phyloP scores from a whole-genome alignment of 2,888 invertebrate species.

The Caprella mutica region DNA sequence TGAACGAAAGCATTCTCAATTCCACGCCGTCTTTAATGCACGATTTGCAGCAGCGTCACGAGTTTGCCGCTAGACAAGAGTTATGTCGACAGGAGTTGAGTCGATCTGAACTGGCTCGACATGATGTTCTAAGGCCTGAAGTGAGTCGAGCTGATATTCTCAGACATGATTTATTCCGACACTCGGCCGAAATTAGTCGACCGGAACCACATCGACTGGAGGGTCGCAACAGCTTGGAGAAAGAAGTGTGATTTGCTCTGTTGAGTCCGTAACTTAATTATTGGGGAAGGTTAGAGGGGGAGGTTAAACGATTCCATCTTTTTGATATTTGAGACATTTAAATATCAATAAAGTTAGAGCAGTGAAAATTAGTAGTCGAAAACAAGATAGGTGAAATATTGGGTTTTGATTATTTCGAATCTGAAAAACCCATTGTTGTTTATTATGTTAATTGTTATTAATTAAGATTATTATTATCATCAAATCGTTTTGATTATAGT shows the following conservation, averaged over 20 bases:
- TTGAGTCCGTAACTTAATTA: not conserved
- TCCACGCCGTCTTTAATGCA: conserved; percentile 25
- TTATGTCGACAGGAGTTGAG: conserved; percentile 6
- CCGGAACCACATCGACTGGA: conserved; percentile 27
- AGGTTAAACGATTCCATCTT: no score
- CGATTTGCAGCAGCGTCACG: conserved; percentile 15
- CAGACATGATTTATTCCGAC: conserved; percentile 22
- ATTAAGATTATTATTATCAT: not conserved
- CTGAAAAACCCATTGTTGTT: not conserved
- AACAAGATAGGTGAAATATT: no score
- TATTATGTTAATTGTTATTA: not conserved
- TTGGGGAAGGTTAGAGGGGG: no score
- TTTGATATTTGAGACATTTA: no score
- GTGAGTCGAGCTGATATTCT: conserved; percentile 28
- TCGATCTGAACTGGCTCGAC: conserved; percentile 18
- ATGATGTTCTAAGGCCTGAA: conserved; percentile 26
- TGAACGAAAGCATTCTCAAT: conserved; percentile 24
- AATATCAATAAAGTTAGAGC: no score
- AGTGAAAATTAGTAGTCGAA: no score
- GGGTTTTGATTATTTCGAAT: not conserved
- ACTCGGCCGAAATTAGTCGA: conserved; percentile 20
- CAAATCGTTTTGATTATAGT: not conserved
- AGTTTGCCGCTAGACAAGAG: conserved; percentile 4
- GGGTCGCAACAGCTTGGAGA: conserved; percentile 23
- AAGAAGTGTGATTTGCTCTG: conserved; percentile 33